Evolutionary conservation across 1,140 invertebrate genomes (phyloP).

Genomic region (Sycophaga agraensis): DNA sequence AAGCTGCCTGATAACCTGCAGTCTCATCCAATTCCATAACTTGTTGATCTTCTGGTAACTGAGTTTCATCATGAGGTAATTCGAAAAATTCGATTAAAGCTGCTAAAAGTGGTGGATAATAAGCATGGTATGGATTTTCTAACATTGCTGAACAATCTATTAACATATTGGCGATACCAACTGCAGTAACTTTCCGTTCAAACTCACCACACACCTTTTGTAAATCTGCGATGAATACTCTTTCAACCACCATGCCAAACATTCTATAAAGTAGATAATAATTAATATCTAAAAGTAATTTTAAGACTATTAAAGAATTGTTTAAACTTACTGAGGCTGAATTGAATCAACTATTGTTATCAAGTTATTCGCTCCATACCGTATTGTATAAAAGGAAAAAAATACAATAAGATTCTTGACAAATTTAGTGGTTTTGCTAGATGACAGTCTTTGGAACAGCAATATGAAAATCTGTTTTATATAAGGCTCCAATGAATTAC

Average conservation of each 20-base stretch:
- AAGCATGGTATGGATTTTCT: slow-evolving; percentile 65
- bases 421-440: slow-evolving; percentile 93
- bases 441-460: slow-evolving; percentile 87
- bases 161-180: slow-evolving; percentile 84
- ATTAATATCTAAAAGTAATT: too few relatives aligned
- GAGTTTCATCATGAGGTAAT: slow-evolving; percentile 78
- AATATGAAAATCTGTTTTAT: slow-evolving; percentile 88
- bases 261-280: slow-evolving; percentile 64
- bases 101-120: slow-evolving; percentile 68
- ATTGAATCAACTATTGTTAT: slow-evolving; percentile 82
- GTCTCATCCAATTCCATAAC: slow-evolving; percentile 85
- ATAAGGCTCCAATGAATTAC: slow-evolving; percentile 70
- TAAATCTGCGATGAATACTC: slow-evolving; percentile 81
- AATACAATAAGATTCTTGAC: slow-evolving; percentile 87
- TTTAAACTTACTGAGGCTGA: slow-evolving; percentile 72
- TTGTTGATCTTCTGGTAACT: slow-evolving; percentile 78
- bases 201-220: slow-evolving; percentile 80
- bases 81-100: slow-evolving; percentile 85
- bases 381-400: slow-evolving; percentile 81
- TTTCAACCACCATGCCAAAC: slow-evolving; percentile 93
- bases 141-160: slow-evolving; percentile 72
- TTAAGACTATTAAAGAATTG: too few relatives aligned
- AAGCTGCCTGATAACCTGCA: slow-evolving; percentile 85
- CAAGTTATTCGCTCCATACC: slow-evolving; percentile 72
- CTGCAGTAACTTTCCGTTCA: slow-evolving; percentile 86